A percentile compares a stretch with the other conserved stretches of the same genome.
These are phyloP conservation scores for Podargus strigoides DNA, from an alignment of 2,797 vertebrate genomes.

Conservation along the genomic window DNA sequence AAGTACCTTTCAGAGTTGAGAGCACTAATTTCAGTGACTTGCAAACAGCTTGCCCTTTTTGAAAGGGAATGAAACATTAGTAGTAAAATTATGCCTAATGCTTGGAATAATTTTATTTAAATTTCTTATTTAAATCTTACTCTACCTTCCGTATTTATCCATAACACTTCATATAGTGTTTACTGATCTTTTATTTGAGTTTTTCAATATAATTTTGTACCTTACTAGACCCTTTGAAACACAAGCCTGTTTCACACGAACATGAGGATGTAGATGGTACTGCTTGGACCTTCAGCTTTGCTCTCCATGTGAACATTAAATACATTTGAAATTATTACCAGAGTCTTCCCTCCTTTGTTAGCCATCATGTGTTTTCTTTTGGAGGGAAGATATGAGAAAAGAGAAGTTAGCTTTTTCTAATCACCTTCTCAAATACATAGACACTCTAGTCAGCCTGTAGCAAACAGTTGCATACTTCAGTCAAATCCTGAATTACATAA, in stretches of 20 bases:
- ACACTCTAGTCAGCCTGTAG: background rate
- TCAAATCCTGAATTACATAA: background rate
- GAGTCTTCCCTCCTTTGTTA: background rate
- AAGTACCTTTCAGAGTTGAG: background rate
- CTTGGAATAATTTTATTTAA: background rate
- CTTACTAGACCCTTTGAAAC: background rate
- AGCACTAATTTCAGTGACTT: background rate
- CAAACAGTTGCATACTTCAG: background rate
- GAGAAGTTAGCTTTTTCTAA: background rate
- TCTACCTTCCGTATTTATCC: background rate
- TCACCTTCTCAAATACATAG: background rate
- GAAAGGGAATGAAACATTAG: background rate
- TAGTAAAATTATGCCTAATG: background rate
- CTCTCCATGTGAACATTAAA: background rate
- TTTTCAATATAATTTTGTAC: background rate
- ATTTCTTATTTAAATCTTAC: background rate
- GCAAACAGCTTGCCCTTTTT: background rate
- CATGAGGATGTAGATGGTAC: background rate
- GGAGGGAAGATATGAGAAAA: background rate
- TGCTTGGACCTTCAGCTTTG: background rate
- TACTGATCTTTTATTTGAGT: background rate
- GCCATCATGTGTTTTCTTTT: background rate
- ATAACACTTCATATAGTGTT: background rate
- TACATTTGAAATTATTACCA: background rate
- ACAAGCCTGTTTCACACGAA: background rate